These are phyloP conservation scores for Plusia festucae DNA, from an alignment of 2,888 invertebrate genomes.

Conservation along the genomic window DNA sequence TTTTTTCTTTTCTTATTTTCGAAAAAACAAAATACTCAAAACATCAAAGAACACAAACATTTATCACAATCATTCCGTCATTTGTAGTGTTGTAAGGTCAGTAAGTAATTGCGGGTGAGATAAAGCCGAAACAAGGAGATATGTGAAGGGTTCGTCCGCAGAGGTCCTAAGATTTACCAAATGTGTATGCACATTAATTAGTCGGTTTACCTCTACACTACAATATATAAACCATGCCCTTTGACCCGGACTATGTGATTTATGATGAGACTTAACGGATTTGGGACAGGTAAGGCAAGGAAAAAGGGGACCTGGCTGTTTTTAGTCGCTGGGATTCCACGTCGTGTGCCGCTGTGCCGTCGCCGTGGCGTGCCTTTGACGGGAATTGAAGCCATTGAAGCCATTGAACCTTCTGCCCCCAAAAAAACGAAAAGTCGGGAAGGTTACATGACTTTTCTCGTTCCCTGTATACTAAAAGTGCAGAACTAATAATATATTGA, in stretches of 20 bases:
- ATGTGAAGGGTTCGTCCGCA: slow-evolving; percentile 10
- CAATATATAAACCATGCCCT: slow-evolving; percentile 54
- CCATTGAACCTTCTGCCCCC: too few relatives aligned
- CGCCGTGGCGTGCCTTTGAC: too few relatives aligned
- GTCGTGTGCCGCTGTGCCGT: too few relatives aligned
- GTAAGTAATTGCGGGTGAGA: slow-evolving; percentile 8
- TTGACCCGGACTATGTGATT: slow-evolving; percentile 52
- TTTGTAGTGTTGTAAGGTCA: neutral
- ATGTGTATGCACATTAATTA: slow-evolving; percentile 53
- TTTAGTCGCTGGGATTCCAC: too few relatives aligned
- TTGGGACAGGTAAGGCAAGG: slow-evolving; percentile 31
- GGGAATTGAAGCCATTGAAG: too few relatives aligned
- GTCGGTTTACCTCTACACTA: slow-evolving; percentile 38
- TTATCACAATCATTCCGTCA: neutral
- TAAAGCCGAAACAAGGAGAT: slow-evolving; percentile 8
- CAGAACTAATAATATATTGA: too few relatives aligned
- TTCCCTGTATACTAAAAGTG: too few relatives aligned
- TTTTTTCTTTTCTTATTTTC: too few relatives aligned
- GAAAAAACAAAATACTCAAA: too few relatives aligned
- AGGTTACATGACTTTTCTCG: too few relatives aligned
- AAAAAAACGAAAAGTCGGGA: too few relatives aligned
- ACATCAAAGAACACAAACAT: neutral
- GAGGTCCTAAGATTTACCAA: slow-evolving; percentile 38
- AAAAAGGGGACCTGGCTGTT: too few relatives aligned
- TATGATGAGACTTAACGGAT: slow-evolving; percentile 52